Evolutionary conservation across 2,113 vertebrate species (phyloP), one percentile per base, ranked within the genome.

Genomic region (Malurus cyaneus): DNA sequence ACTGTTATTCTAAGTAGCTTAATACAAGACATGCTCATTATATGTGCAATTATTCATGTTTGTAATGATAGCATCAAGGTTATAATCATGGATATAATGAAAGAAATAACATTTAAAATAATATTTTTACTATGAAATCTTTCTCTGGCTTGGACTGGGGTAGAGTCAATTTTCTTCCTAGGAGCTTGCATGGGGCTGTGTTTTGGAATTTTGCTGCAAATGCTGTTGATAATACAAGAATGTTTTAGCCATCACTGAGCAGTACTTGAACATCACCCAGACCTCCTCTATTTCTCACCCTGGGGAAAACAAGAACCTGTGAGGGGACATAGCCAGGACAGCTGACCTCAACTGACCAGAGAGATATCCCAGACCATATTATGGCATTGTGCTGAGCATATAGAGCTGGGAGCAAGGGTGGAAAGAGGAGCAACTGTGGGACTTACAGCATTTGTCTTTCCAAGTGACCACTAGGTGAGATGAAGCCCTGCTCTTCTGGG

Each of bases 391-490:
- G 28, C 18, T 49, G 24, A 92, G 24, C 18, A 54, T 6, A 17
- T 0, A 14, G 65, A 57, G 4, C 5, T 54, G 39, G 4, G 9
- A 1, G 7, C 78, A 54, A 44, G 19, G 14, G 2, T 64, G 29
- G 21, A 26, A 26, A 52, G 5, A 23, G 6, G 12, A 19, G 5
- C 4, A 21, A 20, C 5, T 11, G 5, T 21, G 5, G 0, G 14
- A 72, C 9, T 42, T 15, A 47, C 3, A 8, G 3, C 2, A 9
- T 76, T 82, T 80, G 31, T 61, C 18, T 24, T 57, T 19, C 16
- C 24, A 42, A 36, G 32, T 8, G 24, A 28, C 23, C 2, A 0
- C 21, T 61, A 13, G 0, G 0, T 6, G 3, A 36, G 24, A 47
- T 18, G 29, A 10, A 42, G 5, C 24, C 15, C 16, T 71, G 9